Evolutionary conservation across 2,888 invertebrate genomes (phyloP).

Genomic region (Agonum fuliginosum): DNA sequence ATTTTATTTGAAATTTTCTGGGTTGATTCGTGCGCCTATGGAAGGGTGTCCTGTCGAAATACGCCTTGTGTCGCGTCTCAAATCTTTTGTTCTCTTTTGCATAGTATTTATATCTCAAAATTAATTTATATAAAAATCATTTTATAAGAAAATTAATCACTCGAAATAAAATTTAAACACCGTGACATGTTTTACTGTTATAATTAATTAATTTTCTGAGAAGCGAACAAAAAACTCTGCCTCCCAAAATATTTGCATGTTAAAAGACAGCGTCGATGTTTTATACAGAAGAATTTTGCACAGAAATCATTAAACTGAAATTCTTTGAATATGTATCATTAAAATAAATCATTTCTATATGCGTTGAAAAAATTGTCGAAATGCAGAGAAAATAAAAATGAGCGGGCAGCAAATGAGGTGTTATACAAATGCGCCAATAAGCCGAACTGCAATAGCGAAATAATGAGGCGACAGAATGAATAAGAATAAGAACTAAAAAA

Average conservation of each 20-base stretch:
- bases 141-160: slow-evolving; percentile 31
- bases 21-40: too few species aligned
- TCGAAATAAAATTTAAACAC: not conserved
- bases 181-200: not conserved
- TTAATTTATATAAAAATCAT: slow-evolving; percentile 10
- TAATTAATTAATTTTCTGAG: not conserved
- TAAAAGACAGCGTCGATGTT: not conserved
- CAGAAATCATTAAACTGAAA: not conserved
- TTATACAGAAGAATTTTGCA: not conserved
- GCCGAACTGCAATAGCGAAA: too few species aligned
- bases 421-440: too few species aligned
- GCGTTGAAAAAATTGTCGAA: not conserved
- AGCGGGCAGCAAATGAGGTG: not conserved
- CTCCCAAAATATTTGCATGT: slow-evolving; percentile 9
- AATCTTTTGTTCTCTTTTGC: slow-evolving; percentile 27
- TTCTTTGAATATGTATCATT: not conserved
- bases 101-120: slow-evolving; percentile 4
- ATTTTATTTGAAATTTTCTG: too few species aligned
- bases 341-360: not conserved
- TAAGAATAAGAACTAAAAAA: too few species aligned
- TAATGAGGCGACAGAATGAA: too few species aligned
- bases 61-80: not conserved
- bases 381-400: not conserved
- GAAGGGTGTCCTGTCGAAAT: too few species aligned
- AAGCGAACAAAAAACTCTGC: not conserved